Conservation (phyloP, 1,140 invertebrate species). For the Lineus longissimus region DNA sequence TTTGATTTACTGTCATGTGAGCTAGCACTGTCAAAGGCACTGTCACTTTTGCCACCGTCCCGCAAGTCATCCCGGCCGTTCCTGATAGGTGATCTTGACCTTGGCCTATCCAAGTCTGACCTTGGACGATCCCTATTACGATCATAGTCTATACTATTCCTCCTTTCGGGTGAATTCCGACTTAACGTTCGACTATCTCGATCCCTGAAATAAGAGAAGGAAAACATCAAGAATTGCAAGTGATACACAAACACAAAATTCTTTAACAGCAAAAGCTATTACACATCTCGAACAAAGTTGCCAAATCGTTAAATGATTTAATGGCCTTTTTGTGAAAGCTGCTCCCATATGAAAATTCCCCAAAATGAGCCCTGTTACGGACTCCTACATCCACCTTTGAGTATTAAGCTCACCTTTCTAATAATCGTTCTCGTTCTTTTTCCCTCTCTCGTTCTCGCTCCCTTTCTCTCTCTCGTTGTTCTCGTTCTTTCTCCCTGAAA, state of each 20-base stretch:
- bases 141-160: constrained; percentile 14
- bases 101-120: constrained; percentile 21
- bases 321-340: not conserved
- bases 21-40: constrained; percentile 2
- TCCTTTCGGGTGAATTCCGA: constrained; percentile 3
- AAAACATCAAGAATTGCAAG: not conserved
- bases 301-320: not conserved
- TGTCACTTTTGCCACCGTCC: constrained; percentile 23
- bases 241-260: not conserved
- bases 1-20: constrained; percentile 13
- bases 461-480: constrained; percentile 30
- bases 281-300: not conserved
- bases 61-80: constrained; percentile 31
- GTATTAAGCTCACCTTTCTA: constrained; percentile 8
- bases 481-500: constrained; percentile 27
- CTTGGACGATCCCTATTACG: constrained; percentile 17
- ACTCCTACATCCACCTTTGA: not conserved
- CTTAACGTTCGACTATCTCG: not conserved
- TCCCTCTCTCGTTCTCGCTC: constrained; percentile 27
- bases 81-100: constrained; percentile 35
- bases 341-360: not conserved
- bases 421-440: constrained; percentile 22
- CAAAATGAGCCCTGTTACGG: not conserved
- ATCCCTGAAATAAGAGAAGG: constrained; percentile 3
- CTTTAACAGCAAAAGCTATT: not conserved